Percentiles rank a stretch among this genome's conserved stretches.
These are phyloP conservation scores for Margaritifera margaritifera DNA, from an alignment of 2,888 invertebrate genomes.

Conservation along the genomic window DNA sequence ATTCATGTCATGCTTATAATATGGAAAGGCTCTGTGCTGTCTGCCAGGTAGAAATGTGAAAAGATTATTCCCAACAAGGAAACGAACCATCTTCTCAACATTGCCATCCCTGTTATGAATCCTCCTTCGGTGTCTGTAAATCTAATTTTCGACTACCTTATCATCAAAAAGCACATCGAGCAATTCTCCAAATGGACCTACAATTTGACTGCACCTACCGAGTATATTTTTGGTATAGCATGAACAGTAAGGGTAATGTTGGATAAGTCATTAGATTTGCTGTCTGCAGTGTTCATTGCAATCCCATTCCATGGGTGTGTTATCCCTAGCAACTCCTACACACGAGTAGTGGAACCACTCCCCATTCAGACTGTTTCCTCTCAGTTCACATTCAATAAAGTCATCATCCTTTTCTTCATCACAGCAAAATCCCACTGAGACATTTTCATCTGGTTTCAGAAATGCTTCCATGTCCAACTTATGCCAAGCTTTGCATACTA, in stretches of 20 bases:
- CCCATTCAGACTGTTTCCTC: no score
- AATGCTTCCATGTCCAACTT: slow-evolving; percentile 11
- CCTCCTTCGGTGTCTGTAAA: slow-evolving; percentile 17
- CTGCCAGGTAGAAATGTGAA: not conserved
- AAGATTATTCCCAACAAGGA: not conserved
- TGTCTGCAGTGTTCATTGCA: no score
- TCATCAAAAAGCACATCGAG: slow-evolving; percentile 18
- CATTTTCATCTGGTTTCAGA: not conserved
- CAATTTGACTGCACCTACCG: slow-evolving; percentile 18
- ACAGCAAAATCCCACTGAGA: no score
- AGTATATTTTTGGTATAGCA: slow-evolving; percentile 29
- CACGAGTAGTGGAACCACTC: no score
- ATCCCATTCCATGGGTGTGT: no score
- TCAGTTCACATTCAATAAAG: no score
- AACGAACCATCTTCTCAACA: not conserved
- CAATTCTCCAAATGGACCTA: slow-evolving; percentile 19
- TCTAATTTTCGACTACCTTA: slow-evolving; percentile 14
- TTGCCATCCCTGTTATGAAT: slow-evolving; percentile 13
- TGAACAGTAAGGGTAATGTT: slow-evolving; percentile 18
- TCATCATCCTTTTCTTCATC: no score
- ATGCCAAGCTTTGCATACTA: slow-evolving; percentile 16
- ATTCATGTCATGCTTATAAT: slow-evolving; percentile 4
- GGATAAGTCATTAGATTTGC: no score
- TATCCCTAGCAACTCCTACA: no score
- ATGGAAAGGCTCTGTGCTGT: slow-evolving; percentile 1